Evolutionary conservation across 2,113 vertebrate genomes (phyloP), one percentile per base, ranked within the genome.

Genomic region (Trinectes maculatus): DNA sequence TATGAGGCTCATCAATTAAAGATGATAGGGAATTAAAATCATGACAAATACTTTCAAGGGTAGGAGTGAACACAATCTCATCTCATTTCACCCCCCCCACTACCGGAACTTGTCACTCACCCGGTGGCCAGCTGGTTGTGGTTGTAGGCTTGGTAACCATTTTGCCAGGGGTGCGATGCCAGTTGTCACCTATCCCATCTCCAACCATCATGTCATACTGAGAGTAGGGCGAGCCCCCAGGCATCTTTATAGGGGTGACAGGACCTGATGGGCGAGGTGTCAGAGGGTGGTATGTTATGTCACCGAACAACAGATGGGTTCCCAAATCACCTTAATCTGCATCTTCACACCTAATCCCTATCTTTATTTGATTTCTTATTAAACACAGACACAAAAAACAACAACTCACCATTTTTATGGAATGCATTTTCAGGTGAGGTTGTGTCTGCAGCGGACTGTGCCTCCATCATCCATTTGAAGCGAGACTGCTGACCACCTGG

Each of bases 391-490:
- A 25, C 7, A 4, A 21, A 7, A 11, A 19, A 34, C n/a, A 31
- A 25, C 2, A 33, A 28, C 91, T 93, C 68, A 98, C 98, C 98
- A 77, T 98, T 99, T 93, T 99, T 99, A 92, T 96, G 96, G 87
- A 97, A 94, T 76, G 83, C 91, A 78, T 93, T 94, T 79, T 99
- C 96, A 86, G 96, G 94, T 71, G 96, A 93, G 79, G 95, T 92
- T 70, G 96, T 92, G 80, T 96, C 95, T 59, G 95, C 94, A 11
- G 97, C 94, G 1, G 90, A 91, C 67, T 98, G 94, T 39, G 95
- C 96, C 88, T 99, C 98, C 95, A 99, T 99, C 96, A 99, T 98
- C 92, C 95, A 96, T 81, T 98, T 99, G 87, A 99, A 98, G 71
- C 98, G 96, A 43, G 98, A 99, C 92, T 99, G 92, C 91, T 91